These are phyloP conservation scores for Pangasianodon hypophthalmus DNA, from an alignment of 2,113 vertebrate species.

Conservation along the genomic window DNA sequence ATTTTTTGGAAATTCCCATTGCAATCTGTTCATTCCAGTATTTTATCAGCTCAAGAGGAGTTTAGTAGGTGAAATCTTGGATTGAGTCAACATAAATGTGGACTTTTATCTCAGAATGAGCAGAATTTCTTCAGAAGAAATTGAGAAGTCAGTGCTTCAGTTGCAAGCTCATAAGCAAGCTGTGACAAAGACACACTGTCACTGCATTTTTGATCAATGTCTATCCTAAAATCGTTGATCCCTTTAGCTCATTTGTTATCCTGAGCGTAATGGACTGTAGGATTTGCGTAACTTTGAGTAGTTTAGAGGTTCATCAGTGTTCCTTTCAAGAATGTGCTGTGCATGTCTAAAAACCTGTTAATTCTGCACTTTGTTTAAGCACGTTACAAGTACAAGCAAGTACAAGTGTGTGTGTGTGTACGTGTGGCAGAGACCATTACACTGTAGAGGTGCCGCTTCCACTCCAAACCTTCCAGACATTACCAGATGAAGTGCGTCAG, in stretches of 20 bases:
- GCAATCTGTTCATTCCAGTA: too few species aligned
- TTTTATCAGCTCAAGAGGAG: neutral
- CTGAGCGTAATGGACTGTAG: neutral
- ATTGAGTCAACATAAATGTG: neutral
- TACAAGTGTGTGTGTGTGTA: neutral
- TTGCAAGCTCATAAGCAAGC: neutral
- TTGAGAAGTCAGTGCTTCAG: neutral
- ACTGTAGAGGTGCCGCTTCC: conserved; percentile 92
- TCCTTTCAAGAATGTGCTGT: too few species aligned
- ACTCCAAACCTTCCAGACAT: conserved; percentile 80
- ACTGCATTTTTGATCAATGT: neutral
- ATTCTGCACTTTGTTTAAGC: neutral
- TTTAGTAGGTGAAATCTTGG: neutral
- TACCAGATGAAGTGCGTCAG: conserved; percentile 90
- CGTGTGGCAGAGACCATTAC: conserved; percentile 80
- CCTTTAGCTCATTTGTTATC: neutral
- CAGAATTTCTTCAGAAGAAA: neutral
- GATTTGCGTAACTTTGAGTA: neutral
- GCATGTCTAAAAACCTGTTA: neutral
- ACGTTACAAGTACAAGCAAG: neutral
- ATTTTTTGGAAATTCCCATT: too few species aligned
- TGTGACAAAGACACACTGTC: neutral
- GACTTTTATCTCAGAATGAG: neutral
- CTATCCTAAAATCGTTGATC: neutral
- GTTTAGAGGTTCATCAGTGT: neutral